Evolutionary conservation across 1,140 invertebrate genomes (phyloP), one percentile per base, ranked within the genome.

Genomic region (Cephus cinctus): DNA sequence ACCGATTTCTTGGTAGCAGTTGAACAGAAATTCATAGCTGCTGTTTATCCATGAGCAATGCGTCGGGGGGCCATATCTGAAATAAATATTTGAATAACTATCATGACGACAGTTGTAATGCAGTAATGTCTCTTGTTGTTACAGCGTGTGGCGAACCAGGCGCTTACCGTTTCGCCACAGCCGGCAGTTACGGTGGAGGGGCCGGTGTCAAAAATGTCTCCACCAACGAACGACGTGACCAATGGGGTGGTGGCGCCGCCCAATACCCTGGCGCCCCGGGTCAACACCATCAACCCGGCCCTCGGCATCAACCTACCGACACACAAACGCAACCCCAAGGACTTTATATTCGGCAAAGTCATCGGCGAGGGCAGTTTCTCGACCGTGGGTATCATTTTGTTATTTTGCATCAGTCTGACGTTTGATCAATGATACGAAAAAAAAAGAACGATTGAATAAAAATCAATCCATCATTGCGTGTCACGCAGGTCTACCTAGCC

Each of bases 341-440:
- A 98, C 74, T 98, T 92, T 72, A 89, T 94, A 55, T 98, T 98
- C 80, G 92, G 93, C 21, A 96, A 94, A 79, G 82, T 93, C 42
- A 91, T 98, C 58, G 96, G 95, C 49, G 94, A 98, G 77, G 96
- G 96, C 46, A 96, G 94, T 69, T 98, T 94, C 75, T 96, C 94
- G 53, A 94, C 90, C 34, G 96, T 89, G 71, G 81, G 78, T 78
- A 34, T 19, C 22, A 20, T 23, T 22, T 43, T 21, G 12, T 41
- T 2, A 39, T 19, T 36, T 22, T 48, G 21, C 41, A 30, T 44
- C 6, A 11, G 15, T 5, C 3, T 27, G 16, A 27, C 4, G 20
- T 27, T 8, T 38, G n/a, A n/a, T n/a, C n/a, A n/a, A n/a, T n/a
- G n/a, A n/a, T n/a, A n/a, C n/a, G n/a, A n/a, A n/a, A n/a, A n/a